Evolutionary conservation across 2,113 vertebrate species (phyloP), one percentile per base, ranked within the genome.

Genomic region (Onychostoma macrolepis): DNA sequence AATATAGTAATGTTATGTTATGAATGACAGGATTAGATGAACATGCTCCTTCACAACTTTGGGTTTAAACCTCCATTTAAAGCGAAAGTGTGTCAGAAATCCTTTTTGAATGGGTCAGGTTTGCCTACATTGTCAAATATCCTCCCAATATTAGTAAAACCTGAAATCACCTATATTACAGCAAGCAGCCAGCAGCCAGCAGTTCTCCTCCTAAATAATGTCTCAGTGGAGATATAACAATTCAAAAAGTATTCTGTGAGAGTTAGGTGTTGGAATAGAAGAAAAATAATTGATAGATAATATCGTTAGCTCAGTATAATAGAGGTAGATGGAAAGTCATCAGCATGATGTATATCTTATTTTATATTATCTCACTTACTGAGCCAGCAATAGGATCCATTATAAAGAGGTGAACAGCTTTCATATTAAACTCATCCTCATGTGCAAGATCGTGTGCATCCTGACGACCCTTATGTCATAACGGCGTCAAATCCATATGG

Each of bases 71-170:
- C 11, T n/a, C 38, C 24, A 41, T 41, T 13, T 75, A 12, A 21
- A 72, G 38, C 2, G 24, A 75, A 75, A n/a, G 11, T 43, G 71
- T 74, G 71, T 74, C 71, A 74, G 71, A 75, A 75, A 75, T 75
- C 24, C 38, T n/a, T 45, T 75, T 45, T 75, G 38, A 75, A 45
- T 75, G 72, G 72, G 72, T 45, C 12, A 15, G 4, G 72, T 75
- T 45, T 75, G 71, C 72, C 24, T 75, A 75, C 72, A 3, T 26
- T 75, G 6, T 43, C 24, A 45, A 45, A 75, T 26, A 24, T 26
- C 38, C 38, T 26, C 24, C 21, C 67, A 13, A 45, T 9, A 4
- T n/a, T 12, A 26, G 41, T 41, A 45, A 75, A 75, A 26, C 38
- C 38, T 43, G 38, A 75, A 75, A 26, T 45, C 41, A 75, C 38